phyloP scores from a whole-genome alignment of 2,113 vertebrate species.

The Emydocephalus ijimae region DNA sequence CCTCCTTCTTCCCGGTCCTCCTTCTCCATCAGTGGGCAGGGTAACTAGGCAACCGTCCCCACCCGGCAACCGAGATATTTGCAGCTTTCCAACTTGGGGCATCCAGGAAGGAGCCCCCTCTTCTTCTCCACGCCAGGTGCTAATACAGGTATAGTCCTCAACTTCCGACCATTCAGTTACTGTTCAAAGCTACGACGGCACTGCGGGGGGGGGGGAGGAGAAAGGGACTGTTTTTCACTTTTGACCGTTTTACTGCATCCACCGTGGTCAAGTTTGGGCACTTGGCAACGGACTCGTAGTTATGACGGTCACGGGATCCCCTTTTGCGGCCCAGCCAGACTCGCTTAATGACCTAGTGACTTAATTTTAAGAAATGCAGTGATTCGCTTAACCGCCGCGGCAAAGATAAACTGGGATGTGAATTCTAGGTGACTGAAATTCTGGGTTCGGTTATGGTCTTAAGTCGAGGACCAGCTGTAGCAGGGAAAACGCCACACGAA shows the following conservation, averaged over 20 bases:
- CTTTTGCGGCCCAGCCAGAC: neutral
- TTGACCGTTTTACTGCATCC: neutral
- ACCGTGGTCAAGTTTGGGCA: rapidly evolving
- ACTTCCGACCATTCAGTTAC: neutral
- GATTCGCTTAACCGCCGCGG: neutral
- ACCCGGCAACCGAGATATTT: neutral
- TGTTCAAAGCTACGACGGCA: neutral
- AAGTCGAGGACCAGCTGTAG: too few relatives aligned
- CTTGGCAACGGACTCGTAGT: neutral
- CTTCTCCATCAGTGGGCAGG: conserved; percentile 26
- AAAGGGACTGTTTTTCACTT: neutral
- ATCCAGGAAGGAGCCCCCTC: neutral
- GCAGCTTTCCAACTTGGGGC: neutral
- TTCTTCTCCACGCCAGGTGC: too few relatives aligned
- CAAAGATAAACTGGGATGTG: neutral
- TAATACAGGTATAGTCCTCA: neutral
- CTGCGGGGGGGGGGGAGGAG: rapidly evolving
- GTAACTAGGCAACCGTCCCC: conserved; percentile 54
- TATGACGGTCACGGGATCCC: neutral
- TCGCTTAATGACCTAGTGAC: neutral
- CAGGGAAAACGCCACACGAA: too few relatives aligned
- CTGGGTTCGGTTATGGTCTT: too few relatives aligned
- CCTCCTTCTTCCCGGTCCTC: conserved; percentile 8
- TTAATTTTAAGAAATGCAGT: neutral
- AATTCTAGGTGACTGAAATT: too few relatives aligned